These are phyloP conservation scores for Amphibalanus amphitrite DNA, from an alignment of 1,140 invertebrate species.

Conservation along the genomic window DNA sequence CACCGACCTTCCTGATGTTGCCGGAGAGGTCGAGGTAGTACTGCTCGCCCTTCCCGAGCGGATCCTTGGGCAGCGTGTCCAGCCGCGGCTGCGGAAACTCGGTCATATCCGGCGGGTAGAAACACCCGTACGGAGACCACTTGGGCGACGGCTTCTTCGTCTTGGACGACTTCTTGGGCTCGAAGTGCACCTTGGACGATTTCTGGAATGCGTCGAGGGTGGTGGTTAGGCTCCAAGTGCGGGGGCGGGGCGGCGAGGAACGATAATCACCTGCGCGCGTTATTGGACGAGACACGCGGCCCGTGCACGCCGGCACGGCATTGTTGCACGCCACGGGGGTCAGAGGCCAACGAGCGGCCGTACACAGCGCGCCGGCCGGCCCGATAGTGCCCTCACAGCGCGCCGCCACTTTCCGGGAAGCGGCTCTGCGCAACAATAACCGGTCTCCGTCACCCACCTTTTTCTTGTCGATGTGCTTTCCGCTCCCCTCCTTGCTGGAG, in stretches of 20 bases:
- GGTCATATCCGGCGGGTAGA: conserved; percentile 57
- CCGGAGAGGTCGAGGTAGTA: conserved; percentile 91
- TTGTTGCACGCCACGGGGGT: no score
- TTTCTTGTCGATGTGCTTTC: conserved; percentile 19
- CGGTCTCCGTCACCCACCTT: conserved; percentile 22
- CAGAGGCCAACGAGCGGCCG: no score
- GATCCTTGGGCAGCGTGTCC: conserved; percentile 65
- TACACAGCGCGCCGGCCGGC: no score
- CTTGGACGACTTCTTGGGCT: conserved; percentile 5
- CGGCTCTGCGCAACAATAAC: no score
- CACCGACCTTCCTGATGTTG: conserved; percentile 74
- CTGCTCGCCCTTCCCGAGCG: conserved; percentile 70
- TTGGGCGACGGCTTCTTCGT: conserved; percentile 17
- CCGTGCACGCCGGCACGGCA: no score
- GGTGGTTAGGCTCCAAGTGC: no score
- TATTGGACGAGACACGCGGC: no score
- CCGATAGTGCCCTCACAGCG: no score
- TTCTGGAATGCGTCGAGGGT: no score
- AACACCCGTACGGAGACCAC: conserved; percentile 75
- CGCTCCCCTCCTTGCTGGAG: conserved; percentile 20
- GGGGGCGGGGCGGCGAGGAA: no score
- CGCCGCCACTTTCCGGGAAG: no score
- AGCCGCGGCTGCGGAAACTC: conserved; percentile 66
- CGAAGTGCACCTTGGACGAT: conserved; percentile 13
- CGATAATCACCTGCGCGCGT: no score